Evolutionary conservation across 2,797 vertebrate species (phyloP), one percentile per base, ranked within the genome.

Genomic region (Cyclopterus lumpus): DNA sequence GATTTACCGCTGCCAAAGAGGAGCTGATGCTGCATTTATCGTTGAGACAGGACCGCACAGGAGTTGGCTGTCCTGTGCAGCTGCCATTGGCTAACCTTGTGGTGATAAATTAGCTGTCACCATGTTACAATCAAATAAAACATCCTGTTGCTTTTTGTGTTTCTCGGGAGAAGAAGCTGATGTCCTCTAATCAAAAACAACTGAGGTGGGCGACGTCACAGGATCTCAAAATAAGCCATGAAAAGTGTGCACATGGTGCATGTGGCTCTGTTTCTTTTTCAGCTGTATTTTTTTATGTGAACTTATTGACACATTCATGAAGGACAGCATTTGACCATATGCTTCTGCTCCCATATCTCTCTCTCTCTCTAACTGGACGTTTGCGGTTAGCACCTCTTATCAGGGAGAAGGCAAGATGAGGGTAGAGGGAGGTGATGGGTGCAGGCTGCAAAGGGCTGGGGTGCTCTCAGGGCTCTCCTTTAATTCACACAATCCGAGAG

Each of bases 401-500:
- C 90, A 75, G 67, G 20, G 67, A 64, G 78, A 86, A 55, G 67
- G 71, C 22, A 5, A 71, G 58, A 15, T 40, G 82, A 73, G 38
- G 24, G 48, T 55, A 55, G 32, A 38, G 74, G 62, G 73, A 48
- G 65, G 7, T 73, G 77, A 79, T 82, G 81, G 80, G 81, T 70
- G 83, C 76, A 79, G 72, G 78, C 71, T 77, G 73, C 34, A 62
- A 16, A 36, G 75, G 64, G 61, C 63, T 49, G 55, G 49, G 63
- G 22, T 74, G 42, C 59, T 84, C 88, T 90, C 79, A 40, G 54
- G 58, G 81, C 91, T 89, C 84, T 80, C 73, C 66, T 85, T 86
- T 81, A 86, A 91, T 91, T 91, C 65, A 72, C 61, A 75, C 80
- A 83, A 80, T 91, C 77, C 80, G 44, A 87, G 66, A 64, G 62